Evolutionary conservation across 2,113 vertebrate species (phyloP).

Genomic region (Daphoenositta chrysoptera): DNA sequence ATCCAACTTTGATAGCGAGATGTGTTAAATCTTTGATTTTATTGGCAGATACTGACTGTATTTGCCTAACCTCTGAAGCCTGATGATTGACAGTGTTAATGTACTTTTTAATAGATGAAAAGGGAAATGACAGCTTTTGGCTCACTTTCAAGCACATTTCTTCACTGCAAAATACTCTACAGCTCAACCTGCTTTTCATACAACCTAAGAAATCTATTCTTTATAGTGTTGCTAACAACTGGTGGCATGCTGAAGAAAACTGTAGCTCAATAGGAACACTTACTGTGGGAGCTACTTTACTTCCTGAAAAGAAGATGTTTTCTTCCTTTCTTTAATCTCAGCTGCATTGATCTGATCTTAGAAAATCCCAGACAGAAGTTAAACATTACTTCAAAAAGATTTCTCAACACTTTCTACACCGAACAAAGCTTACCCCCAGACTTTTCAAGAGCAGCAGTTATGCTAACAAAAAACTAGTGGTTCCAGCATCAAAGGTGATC

Average conservation of each 20-base stretch:
- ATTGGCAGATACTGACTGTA: slow-evolving; percentile 54
- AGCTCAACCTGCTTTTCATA: slow-evolving; percentile 22
- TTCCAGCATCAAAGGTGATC: not conserved
- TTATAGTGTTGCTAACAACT: slow-evolving; percentile 33
- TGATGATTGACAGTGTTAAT: slow-evolving; percentile 62
- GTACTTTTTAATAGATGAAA: slow-evolving; percentile 43
- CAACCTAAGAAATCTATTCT: slow-evolving; percentile 36
- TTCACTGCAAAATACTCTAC: slow-evolving; percentile 7
- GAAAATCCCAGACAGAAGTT: not conserved
- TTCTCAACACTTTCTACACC: slow-evolving; percentile 8
- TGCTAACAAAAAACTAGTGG: not conserved
- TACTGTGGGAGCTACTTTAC: not conserved
- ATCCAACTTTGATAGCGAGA: slow-evolving; percentile 25
- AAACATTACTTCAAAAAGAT: not conserved
- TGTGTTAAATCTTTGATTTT: slow-evolving; percentile 48
- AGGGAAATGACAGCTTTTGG: slow-evolving; percentile 69
- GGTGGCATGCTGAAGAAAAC: not conserved
- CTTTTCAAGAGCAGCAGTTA: not conserved
- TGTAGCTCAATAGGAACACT: not conserved
- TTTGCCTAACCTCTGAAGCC: slow-evolving; percentile 60
- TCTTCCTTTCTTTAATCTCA: slow-evolving; percentile 6
- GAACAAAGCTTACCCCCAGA: not conserved
- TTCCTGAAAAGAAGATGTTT: not conserved
- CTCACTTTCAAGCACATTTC: slow-evolving; percentile 42
- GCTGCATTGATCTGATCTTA: not conserved